Conservation (phyloP, 2,113 vertebrate genomes). For the Lynx canadensis region DNA sequence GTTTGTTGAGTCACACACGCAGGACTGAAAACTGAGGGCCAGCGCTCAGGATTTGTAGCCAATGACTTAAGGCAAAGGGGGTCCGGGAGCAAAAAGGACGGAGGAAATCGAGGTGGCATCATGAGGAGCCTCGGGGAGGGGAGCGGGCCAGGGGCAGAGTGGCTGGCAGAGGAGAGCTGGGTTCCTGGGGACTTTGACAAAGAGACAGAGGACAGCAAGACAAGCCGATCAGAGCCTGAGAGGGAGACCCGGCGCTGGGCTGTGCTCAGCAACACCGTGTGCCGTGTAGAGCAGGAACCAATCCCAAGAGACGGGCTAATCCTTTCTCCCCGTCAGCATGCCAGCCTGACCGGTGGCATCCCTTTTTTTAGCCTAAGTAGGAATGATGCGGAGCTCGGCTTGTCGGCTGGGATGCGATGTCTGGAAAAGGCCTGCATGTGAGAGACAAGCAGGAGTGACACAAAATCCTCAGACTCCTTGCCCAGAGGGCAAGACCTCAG, state of each 20-base stretch:
- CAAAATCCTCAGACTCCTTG: neutral
- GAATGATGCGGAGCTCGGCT: neutral
- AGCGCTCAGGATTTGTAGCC: neutral
- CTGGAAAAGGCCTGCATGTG: neutral
- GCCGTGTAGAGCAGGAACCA: neutral
- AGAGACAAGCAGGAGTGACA: neutral
- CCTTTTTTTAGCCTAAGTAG: neutral
- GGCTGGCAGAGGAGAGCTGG: neutral
- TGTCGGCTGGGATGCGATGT: fast-evolving
- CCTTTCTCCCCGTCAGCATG: neutral
- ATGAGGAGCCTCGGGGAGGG: neutral
- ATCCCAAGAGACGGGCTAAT: neutral
- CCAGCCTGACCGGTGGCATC: neutral
- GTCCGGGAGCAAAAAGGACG: neutral
- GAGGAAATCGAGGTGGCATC: neutral
- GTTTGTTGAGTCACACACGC: neutral
- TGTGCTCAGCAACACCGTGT: fast-evolving
- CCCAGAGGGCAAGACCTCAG: neutral
- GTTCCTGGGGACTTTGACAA: neutral
- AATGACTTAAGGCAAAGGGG: neutral
- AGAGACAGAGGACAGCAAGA: neutral
- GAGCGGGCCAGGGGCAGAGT: neutral
- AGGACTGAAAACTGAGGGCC: neutral
- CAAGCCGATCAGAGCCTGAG: neutral
- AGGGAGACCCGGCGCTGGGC: neutral